Percentiles rank a stretch among this genome's conserved stretches.
Conservation (phyloP, 2,888 invertebrate species). For the Neoascia interrupta region DNA sequence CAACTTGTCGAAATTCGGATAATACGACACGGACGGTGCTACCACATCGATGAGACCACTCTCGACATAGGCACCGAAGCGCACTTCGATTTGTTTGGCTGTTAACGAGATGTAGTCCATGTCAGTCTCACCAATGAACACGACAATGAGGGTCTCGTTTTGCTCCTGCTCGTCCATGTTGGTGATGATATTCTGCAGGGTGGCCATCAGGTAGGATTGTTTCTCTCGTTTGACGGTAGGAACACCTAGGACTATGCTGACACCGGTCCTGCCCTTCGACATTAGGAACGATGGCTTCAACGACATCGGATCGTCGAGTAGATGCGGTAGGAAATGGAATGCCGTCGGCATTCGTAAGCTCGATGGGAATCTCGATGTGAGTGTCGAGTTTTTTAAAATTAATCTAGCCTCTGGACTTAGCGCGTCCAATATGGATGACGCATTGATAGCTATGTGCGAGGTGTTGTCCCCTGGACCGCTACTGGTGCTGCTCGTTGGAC, state of each 20-base stretch:
- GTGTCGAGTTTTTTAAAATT: slow-evolving; percentile 80
- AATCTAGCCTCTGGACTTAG: slow-evolving; percentile 80
- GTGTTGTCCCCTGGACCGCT: slow-evolving; percentile 67
- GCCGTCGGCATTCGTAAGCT: slow-evolving; percentile 87
- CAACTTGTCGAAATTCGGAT: slow-evolving; percentile 90
- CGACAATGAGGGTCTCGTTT: slow-evolving; percentile 90
- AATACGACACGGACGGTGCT: slow-evolving; percentile 91
- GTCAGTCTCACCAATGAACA: slow-evolving; percentile 93
- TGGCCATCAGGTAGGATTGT: slow-evolving; percentile 91
- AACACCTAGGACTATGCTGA: slow-evolving; percentile 89
- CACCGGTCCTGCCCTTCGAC: slow-evolving; percentile 86
- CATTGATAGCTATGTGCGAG: slow-evolving; percentile 56
- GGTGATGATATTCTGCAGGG: slow-evolving; percentile 90
- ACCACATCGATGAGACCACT: slow-evolving; percentile 93
- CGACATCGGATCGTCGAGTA: slow-evolving; percentile 88
- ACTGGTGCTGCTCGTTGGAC: slow-evolving; percentile 73
- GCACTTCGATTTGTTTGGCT: slow-evolving; percentile 87
- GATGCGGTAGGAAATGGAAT: slow-evolving; percentile 92
- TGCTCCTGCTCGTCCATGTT: slow-evolving; percentile 87
- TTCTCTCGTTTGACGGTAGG: slow-evolving; percentile 94
- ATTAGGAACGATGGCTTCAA: slow-evolving; percentile 89
- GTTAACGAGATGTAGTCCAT: slow-evolving; percentile 86
- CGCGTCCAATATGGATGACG: slow-evolving; percentile 75
- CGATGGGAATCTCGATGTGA: slow-evolving; percentile 80
- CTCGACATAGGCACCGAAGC: slow-evolving; percentile 88